phyloP scores from a whole-genome alignment of 2,113 vertebrate species.

The Cichladusa arquata region DNA sequence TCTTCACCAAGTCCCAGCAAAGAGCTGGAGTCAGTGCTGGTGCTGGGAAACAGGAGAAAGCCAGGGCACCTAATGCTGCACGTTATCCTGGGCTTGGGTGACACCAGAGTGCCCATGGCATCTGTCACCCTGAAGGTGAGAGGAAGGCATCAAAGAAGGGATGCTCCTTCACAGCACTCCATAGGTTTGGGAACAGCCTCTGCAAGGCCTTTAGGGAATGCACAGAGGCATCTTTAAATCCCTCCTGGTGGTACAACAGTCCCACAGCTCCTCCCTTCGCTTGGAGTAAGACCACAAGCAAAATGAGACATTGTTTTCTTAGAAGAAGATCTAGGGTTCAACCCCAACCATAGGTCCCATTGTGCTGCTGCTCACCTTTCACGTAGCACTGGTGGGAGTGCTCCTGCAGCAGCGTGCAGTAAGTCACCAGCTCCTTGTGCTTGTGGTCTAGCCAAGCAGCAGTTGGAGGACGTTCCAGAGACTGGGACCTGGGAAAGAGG shows the following conservation, averaged over 20 bases:
- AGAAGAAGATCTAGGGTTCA: neutral
- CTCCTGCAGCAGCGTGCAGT: constrained; percentile 91
- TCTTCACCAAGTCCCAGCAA: neutral
- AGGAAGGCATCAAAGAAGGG: neutral
- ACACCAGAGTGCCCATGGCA: neutral
- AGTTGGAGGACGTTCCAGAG: constrained; percentile 83
- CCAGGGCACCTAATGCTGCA: neutral
- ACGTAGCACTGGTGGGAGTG: constrained; percentile 95
- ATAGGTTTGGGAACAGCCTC: neutral
- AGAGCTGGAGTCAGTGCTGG: neutral
- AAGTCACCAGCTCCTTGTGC: constrained; percentile 88
- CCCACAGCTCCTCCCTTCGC: neutral
- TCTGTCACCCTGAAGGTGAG: neutral
- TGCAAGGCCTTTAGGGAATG: neutral
- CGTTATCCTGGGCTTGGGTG: neutral
- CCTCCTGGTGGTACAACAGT: neutral
- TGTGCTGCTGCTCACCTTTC: constrained; percentile 65
- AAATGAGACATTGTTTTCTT: neutral
- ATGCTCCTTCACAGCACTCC: neutral
- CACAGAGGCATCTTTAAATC: neutral
- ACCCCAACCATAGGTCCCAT: neutral
- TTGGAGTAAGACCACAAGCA: neutral
- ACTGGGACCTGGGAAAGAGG: constrained; percentile 78
- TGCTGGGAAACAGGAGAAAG: neutral
- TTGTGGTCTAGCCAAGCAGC: constrained; percentile 88